These are phyloP conservation scores for Triops longicaudatus DNA, from an alignment of 1,140 invertebrate species.

Conservation along the genomic window DNA sequence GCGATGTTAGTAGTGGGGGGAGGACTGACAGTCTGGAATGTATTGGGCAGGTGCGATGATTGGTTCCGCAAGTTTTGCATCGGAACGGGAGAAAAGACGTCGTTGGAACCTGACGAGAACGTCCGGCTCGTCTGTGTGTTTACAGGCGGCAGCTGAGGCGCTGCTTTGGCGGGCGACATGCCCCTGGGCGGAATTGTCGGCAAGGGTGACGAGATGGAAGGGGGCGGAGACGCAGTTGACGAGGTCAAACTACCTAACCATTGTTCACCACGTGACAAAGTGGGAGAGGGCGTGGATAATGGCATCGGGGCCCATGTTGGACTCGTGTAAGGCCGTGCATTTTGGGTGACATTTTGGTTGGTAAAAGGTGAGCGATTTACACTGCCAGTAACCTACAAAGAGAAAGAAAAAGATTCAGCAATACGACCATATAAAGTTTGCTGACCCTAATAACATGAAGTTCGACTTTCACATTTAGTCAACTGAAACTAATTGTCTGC, in stretches of 20 bases:
- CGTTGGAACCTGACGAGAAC: slow-evolving; percentile 43
- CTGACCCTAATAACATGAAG: no score
- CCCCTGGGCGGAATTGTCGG: slow-evolving; percentile 29
- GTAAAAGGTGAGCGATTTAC: slow-evolving; percentile 13
- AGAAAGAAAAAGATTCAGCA: neutral
- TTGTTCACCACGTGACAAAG: slow-evolving; percentile 56
- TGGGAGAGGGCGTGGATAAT: slow-evolving; percentile 33
- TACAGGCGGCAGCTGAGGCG: slow-evolving; percentile 39
- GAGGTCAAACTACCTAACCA: slow-evolving; percentile 64
- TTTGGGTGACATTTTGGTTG: slow-evolving; percentile 36
- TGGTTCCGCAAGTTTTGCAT: neutral
- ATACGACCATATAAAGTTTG: neutral
- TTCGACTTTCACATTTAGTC: slow-evolving; percentile 22
- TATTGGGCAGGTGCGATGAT: neutral
- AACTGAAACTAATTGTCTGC: slow-evolving; percentile 17
- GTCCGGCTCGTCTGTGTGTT: slow-evolving; percentile 50
- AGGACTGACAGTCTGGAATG: slow-evolving; percentile 39
- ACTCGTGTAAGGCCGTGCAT: slow-evolving; percentile 35
- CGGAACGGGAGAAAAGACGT: slow-evolving; percentile 24
- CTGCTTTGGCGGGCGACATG: slow-evolving; percentile 32
- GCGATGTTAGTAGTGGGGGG: slow-evolving; percentile 28
- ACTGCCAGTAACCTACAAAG: neutral
- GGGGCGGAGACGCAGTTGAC: slow-evolving; percentile 37
- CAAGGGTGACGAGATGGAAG: slow-evolving; percentile 31
- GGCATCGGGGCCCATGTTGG: slow-evolving; percentile 31